phyloP scores from a whole-genome alignment of 2,113 vertebrate species.

The Chaetorhynchus papuensis region DNA sequence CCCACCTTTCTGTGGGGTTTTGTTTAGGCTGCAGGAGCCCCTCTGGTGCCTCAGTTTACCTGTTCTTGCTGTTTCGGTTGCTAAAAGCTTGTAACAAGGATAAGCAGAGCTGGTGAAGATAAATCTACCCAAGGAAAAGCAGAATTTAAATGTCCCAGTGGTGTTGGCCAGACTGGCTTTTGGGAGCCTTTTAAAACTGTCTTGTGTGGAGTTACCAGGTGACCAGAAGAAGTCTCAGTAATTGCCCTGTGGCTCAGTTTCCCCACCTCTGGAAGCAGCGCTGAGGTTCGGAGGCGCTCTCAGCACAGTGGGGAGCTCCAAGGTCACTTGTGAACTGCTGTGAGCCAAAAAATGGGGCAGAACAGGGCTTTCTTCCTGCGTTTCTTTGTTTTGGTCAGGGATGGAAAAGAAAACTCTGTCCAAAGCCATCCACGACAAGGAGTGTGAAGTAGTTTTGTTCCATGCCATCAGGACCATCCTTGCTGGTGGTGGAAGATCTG shows the following conservation, averaged over 20 bases:
- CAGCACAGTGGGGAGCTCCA: not conserved
- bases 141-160: not conserved
- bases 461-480: accelerated
- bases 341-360: not conserved
- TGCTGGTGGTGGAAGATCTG: not conserved
- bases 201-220: not conserved
- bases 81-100: not conserved
- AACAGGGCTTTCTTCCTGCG: not conserved
- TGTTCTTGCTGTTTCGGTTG: accelerated
- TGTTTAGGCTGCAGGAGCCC: not conserved
- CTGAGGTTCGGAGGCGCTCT: not conserved
- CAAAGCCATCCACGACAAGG: not conserved
- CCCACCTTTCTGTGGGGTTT: too few species aligned
- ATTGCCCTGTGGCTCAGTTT: not conserved
- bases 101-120: not conserved
- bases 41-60: not conserved
- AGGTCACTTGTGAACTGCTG: not conserved
- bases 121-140: not conserved
- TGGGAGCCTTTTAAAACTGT: not conserved
- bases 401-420: not conserved
- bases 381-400: not conserved
- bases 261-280: not conserved
- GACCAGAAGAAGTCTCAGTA: not conserved
- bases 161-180: not conserved
- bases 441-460: accelerated